A percentile compares a stretch with the other conserved stretches of the same genome.
These are phyloP conservation scores for Carapus acus DNA, from an alignment of 2,797 vertebrate species.

Conservation along the genomic window DNA sequence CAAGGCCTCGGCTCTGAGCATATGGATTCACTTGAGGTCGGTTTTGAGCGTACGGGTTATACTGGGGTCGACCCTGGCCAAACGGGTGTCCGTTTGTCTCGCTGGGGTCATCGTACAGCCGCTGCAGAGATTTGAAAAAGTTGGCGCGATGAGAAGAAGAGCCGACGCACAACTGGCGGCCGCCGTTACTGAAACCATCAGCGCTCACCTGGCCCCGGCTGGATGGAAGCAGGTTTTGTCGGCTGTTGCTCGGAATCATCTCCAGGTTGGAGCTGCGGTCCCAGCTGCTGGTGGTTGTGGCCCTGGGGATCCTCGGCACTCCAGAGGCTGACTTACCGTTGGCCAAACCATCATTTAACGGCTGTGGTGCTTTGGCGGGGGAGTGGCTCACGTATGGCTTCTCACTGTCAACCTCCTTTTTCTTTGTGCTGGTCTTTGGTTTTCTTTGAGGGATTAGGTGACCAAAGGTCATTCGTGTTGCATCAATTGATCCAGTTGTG, in stretches of 20 bases:
- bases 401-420: neutral
- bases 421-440: constrained; percentile 40
- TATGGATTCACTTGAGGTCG: constrained; percentile 25
- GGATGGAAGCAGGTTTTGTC: constrained; percentile 24
- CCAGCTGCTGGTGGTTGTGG: constrained; percentile 25
- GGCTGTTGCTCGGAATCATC: constrained; percentile 47
- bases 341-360: neutral
- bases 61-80: constrained; percentile 3
- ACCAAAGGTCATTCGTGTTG: neutral
- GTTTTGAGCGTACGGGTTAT: constrained; percentile 22
- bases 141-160: neutral
- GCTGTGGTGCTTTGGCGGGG: constrained; percentile 14
- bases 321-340: neutral
- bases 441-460: constrained; percentile 19
- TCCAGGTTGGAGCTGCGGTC: constrained; percentile 47
- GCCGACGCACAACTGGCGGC: neutral
- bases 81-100: constrained; percentile 1
- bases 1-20: constrained; percentile 26
- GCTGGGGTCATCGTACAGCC: constrained; percentile 10
- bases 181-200: too few species aligned
- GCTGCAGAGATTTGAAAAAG: constrained; percentile 35
- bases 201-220: constrained; percentile 37
- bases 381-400: constrained; percentile 10
- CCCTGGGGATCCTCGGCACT: constrained; percentile 52
- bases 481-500: too few species aligned